phyloP scores from a whole-genome alignment of 2,113 vertebrate species.

The Mixornis gularis region DNA sequence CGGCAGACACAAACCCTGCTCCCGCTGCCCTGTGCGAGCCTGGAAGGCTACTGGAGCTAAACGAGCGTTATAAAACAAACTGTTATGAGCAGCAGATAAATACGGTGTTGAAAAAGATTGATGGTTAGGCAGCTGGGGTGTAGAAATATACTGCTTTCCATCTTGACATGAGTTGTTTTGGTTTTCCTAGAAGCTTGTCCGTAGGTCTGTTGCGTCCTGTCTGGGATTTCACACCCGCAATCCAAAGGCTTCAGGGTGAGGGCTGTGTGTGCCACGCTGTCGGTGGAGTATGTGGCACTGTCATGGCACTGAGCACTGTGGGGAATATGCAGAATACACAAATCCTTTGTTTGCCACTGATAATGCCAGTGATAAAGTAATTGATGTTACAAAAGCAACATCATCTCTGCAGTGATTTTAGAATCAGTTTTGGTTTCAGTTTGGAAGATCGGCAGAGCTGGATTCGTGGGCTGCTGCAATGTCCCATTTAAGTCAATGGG shows the following conservation, averaged over 20 bases:
- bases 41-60: slow-evolving; percentile 4
- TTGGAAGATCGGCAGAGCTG: neutral
- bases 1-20: neutral
- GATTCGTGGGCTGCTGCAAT: neutral
- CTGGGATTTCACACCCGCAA: fast-evolving
- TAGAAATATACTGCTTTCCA: neutral
- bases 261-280: neutral
- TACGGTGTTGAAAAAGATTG: neutral
- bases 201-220: neutral
- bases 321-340: neutral
- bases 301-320: neutral
- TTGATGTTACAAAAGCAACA: neutral
- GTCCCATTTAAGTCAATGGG: neutral
- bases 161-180: neutral
- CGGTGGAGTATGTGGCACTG: fast-evolving
- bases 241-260: neutral
- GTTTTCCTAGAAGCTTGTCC: neutral
- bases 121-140: neutral
- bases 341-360: neutral
- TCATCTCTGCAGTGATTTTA: neutral
- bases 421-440: slow-evolving; percentile 26
- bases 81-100: slow-evolving; percentile 20
- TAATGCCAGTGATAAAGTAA: neutral
- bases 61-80: neutral
- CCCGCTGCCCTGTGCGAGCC: neutral